Evolutionary conservation across 1,140 invertebrate species (phyloP), one percentile per base, ranked within the genome.

Genomic region (Laupala kohalensis): DNA sequence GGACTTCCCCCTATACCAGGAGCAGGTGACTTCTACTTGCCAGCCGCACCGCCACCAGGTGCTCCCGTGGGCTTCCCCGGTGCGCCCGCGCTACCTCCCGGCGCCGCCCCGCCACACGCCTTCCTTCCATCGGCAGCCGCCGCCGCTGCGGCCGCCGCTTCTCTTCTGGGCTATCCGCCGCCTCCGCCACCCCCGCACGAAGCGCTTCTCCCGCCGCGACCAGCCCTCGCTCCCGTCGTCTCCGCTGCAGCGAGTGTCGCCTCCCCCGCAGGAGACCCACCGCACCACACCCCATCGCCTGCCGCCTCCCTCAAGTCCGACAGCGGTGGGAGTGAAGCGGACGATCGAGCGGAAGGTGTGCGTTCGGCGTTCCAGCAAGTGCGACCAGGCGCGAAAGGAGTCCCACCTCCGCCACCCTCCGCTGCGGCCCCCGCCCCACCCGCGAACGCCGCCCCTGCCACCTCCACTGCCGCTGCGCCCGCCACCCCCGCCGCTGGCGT

Each of bases 361-460:
- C 23, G 67, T 3, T 72, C 71, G 23, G 71, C 71, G 2, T 72
- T 72, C 71, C 71, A 72, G 71, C 71, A 72, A 28, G 71, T 72
- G 66, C 64, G 71, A n/a, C 71, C 71, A n/a, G 29, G 25, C 29
- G 25, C 23, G 15, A 67, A 26, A 65, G 65, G 1, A 13, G 63
- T 53, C 37, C 1, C 53, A 9, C 6, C 25, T 25, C 28, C 5
- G 65, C 26, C 70, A 25, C n/a, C n/a, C 23, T 1, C 53, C 25
- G 23, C 25, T 25, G 65, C 5, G 65, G 63, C 70, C 30, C n/a
- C n/a, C 23, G 29, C 27, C 23, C 6, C 24, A 9, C 15, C 29
- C 1, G 24, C 3, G 5, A 29, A 19, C 3, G 1, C 5, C 69
- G 13, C 19, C 67, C 12, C 19, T 15, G 4, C 24, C 62, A 29